A percentile compares a stretch with the other conserved stretches of the same genome.
These are phyloP conservation scores for Agrilus mali DNA, from an alignment of 2,888 invertebrate genomes.

Conservation along the genomic window DNA sequence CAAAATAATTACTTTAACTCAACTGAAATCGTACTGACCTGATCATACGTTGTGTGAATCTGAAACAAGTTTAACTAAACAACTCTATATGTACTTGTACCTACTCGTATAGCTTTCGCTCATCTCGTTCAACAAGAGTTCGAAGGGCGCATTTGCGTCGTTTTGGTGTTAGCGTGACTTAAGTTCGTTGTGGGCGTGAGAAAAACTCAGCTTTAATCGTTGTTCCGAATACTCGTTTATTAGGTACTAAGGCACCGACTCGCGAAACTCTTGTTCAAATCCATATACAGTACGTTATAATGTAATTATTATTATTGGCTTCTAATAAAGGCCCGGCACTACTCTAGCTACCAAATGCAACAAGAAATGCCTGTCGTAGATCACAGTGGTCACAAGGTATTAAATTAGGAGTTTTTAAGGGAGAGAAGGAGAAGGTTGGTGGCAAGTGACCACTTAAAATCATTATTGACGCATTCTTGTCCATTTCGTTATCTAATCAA, in stretches of 20 bases:
- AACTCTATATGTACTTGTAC: too few relatives aligned
- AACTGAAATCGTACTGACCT: too few relatives aligned
- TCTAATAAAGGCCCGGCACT: conserved; percentile 25
- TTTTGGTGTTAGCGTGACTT: conserved; percentile 1
- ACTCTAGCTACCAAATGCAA: conserved; percentile 12
- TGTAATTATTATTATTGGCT: not conserved
- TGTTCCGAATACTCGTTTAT: conserved; percentile 7
- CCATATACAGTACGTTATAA: not conserved
- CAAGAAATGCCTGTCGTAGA: too few relatives aligned
- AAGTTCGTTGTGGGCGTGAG: not conserved
- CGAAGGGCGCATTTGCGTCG: conserved; percentile 8
- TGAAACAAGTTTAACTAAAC: too few relatives aligned
- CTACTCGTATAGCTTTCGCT: too few relatives aligned
- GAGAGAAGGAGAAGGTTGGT: too few relatives aligned
- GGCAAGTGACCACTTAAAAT: too few relatives aligned
- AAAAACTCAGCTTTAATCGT: conserved; percentile 9
- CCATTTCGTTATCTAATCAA: conserved; percentile 18
- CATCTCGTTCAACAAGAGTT: conserved; percentile 11
- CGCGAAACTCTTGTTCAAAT: conserved; percentile 10
- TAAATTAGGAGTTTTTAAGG: too few relatives aligned
- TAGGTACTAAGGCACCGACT: conserved; percentile 12
- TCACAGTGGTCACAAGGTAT: too few relatives aligned
- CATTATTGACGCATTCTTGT: too few relatives aligned
- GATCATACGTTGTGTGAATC: too few relatives aligned
- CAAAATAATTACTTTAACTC: too few relatives aligned